Base-by-base conservation (phyloP, 2,797 vertebrate genomes). In the Remorina albescens region DNA sequence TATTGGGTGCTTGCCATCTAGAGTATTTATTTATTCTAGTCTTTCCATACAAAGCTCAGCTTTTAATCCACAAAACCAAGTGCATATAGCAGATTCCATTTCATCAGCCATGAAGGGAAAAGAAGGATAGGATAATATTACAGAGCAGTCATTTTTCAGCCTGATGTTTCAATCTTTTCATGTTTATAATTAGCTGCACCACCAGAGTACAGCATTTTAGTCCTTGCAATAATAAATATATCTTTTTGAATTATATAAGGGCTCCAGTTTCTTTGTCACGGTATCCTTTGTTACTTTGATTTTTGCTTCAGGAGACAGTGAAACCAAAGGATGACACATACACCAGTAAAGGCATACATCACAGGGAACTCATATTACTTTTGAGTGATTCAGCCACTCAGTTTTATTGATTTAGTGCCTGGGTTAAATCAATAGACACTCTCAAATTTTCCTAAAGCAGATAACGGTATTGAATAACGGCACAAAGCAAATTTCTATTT, bases 311-410 rank as follows among this genome's bases (percentile, higher is more conserved):
- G 71, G 23, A 61, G 63, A 83, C 34, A 30, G 39, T 68, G 71
- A 84, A 88, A 82, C 58, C 61, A 58, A 74, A 84, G 66, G 49
- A 54, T 71, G 64, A 81, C 36, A 71, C 61, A 64, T 63, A 23
- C 54, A 65, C 41, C 47, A 47, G 30, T 46, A 36, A 76, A 55
- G 18, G n/a, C 18, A 25, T 41, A 75, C 73, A 19, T 84, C 76
- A 77, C 58, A 6, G 55, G 39, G 53, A 85, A 81, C 85, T 89
- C 84, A 67, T 58, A 67, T 90, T 89, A 84, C 80, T 57, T 61
- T 64, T 73, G 67, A 81, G 69, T 66, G 50, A 84, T 86, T 83
- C 70, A 75, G 60, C 70, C 72, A 72, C 65, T 74, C 74, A 60
- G 44, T 47, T 83, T 58, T 75, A 90, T 87, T 84, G 89, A 91